These are phyloP conservation scores for Dolichomitus sp. DNA, from an alignment of 2,888 invertebrate species.

Conservation along the genomic window DNA sequence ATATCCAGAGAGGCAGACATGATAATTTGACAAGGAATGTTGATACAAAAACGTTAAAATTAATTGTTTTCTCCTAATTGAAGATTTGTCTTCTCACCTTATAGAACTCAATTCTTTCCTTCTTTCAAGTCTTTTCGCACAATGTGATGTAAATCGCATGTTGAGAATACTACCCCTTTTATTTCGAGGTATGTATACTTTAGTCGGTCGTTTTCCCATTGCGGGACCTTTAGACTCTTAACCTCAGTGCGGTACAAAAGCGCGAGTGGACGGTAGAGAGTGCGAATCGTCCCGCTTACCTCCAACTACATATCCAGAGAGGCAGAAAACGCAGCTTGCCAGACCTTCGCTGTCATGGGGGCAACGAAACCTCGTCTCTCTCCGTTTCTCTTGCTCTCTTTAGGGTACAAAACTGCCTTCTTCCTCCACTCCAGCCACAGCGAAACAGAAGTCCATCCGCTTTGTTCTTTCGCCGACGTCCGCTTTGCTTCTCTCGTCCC, in stretches of 20 bases:
- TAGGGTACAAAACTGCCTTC: background rate
- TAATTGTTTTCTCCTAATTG: background rate
- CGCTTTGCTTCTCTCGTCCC: background rate
- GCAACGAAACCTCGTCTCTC: constrained; percentile 15
- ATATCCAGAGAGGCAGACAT: constrained; percentile 16
- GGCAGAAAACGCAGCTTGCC: constrained; percentile 10
- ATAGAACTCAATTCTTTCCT: background rate
- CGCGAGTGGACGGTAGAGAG: constrained; percentile 11
- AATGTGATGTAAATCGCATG: background rate
- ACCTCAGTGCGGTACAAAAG: background rate
- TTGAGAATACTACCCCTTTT: background rate
- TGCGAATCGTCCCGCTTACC: constrained; percentile 16
- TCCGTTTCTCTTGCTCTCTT: background rate
- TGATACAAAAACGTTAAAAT: background rate
- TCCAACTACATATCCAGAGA: constrained; percentile 15
- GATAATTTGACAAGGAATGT: too few species aligned
- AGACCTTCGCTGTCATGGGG: constrained; percentile 13
- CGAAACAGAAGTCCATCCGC: background rate
- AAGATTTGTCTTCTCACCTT: background rate
- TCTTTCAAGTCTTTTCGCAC: background rate
- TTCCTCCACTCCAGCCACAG: constrained; percentile 11
- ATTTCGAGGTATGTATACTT: background rate
- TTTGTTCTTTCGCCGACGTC: constrained; percentile 5
- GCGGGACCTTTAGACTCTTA: constrained; percentile 16
- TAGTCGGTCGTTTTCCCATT: background rate